A percentile compares a stretch with the other conserved stretches of the same genome.
Conservation (phyloP, 2,113 vertebrate species). For the Marmota flaviventris region DNA sequence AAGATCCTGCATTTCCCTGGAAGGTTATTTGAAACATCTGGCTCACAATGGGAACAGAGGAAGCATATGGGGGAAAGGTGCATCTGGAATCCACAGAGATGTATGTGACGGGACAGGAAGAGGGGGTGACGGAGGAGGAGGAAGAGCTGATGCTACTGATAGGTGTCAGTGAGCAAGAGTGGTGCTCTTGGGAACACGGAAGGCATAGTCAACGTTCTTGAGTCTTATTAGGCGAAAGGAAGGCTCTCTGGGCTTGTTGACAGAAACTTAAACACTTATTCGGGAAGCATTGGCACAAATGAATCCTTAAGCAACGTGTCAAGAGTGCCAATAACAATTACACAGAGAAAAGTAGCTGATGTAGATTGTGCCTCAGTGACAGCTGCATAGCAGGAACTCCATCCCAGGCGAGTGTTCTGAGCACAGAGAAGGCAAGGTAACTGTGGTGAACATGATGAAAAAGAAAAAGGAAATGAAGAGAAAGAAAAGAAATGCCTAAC, state of each 20-base stretch:
- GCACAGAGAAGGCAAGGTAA: background rate
- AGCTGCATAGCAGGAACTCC: background rate
- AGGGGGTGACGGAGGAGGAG: rapidly evolving
- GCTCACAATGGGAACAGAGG: background rate
- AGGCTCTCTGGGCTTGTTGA: background rate
- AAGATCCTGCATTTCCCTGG: background rate
- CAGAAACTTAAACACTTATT: background rate
- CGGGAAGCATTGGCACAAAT: background rate
- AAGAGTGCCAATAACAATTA: background rate
- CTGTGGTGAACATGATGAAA: background rate
- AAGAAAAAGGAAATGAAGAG: background rate
- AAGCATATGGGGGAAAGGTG: background rate
- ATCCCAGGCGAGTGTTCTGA: background rate
- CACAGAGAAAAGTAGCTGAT: background rate
- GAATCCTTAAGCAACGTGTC: background rate
- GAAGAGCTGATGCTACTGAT: background rate
- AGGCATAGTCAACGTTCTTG: background rate
- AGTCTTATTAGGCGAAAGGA: background rate
- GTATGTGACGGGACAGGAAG: background rate
- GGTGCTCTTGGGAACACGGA: background rate
- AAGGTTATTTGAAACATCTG: conserved; percentile 54
- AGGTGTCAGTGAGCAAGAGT: background rate
- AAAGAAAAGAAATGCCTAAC: background rate
- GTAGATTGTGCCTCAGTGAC: rapidly evolving
- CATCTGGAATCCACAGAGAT: background rate